Conservation (phyloP, 2,797 vertebrate genomes). For the Erethizon dorsatum region DNA sequence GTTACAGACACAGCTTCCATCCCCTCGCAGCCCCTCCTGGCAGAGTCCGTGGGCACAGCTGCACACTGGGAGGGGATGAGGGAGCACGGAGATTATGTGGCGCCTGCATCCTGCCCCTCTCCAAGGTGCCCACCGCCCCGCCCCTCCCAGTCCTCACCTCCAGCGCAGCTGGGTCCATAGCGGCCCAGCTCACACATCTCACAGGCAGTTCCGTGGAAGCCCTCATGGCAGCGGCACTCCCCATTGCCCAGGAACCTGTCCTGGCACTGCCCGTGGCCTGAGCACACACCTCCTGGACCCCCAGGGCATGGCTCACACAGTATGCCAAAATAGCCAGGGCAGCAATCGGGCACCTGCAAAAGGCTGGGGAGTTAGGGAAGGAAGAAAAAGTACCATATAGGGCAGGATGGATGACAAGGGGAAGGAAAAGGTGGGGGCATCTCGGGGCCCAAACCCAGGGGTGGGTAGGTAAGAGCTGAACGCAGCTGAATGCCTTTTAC, state of each 20-base stretch:
- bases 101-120: background rate
- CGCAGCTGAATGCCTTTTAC: background rate
- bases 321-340: conserved; percentile 95
- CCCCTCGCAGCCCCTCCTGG: conserved; percentile 93
- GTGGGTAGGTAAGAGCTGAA: background rate
- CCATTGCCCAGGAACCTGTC: conserved; percentile 93
- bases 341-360: conserved; percentile 92
- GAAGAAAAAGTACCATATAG: background rate
- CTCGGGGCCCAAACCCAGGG: background rate
- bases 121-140: background rate
- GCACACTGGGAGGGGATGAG: conserved; percentile 91
- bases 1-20: conserved; percentile 94
- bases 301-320: conserved; percentile 96
- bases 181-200: conserved; percentile 97
- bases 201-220: conserved; percentile 96
- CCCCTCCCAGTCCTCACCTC: conserved; percentile 88
- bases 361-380: background rate
- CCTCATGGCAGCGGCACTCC: conserved; percentile 96
- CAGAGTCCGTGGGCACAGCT: conserved; percentile 94
- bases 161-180: conserved; percentile 93
- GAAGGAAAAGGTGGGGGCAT: accelerated
- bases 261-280: conserved; percentile 94
- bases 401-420: background rate
- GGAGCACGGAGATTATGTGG: background rate
- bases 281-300: conserved; percentile 93